Evolutionary conservation across 1,140 invertebrate species (phyloP), one percentile per base, ranked within the genome.

Genomic region (Drosophila suzukii): DNA sequence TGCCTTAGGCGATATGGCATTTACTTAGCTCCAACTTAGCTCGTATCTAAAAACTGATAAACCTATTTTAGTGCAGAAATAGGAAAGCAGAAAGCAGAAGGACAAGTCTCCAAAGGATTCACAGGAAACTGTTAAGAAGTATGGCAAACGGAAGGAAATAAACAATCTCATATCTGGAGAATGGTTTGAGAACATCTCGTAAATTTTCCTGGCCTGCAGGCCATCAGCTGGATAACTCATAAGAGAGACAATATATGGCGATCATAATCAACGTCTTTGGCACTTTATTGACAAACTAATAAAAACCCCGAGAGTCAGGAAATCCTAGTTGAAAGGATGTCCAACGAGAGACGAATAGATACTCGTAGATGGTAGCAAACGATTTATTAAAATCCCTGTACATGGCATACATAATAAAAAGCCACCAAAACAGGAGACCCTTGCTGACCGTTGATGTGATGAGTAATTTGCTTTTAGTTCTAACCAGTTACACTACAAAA

Each of bases 201-300:
- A 76, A 76, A 77, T 77, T 76, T 60, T 17, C 51, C 38, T 62
- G 53, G 79, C 71, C 78, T 76, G 65, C 47, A 57, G 82, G 79
- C 63, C 75, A 76, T 72, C 68, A 80, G 71, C 59, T 58, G 54
- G 60, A 71, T 60, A 82, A 73, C 83, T 86, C 78, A 78, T 82
- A 78, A 70, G 66, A 44, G 66, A 44, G 46, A 38, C 50, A 53
- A 75, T 75, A 75, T 75, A 65, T 34, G 68, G 49, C 58, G 79
- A 88, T 88, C 75, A 68, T 79, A 81, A 85, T 88, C 83, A 88
- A 88, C 83, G 76, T 86, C 83, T 86, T 85, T 76, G 83, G 50
- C 84, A 88, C 83, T 79, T 88, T 86, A 86, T 86, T 88, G 83
- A 86, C 83, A 86, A 86, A 86, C 83, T 86, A 86, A 86, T 86